Conservation (phyloP, 2,888 invertebrate species). For the Apodemia hepburni region DNA sequence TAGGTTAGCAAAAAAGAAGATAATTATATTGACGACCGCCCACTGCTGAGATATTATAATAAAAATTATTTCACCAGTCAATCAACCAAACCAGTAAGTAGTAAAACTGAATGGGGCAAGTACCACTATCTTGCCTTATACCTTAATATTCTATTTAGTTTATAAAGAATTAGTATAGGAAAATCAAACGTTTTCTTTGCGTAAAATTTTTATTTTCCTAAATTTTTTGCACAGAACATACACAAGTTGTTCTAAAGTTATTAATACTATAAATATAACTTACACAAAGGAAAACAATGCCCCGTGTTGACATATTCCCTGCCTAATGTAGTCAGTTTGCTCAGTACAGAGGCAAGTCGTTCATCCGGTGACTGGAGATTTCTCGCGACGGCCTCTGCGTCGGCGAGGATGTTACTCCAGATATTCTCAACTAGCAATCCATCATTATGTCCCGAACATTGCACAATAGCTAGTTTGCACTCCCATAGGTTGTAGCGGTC, state of each 20-base stretch:
- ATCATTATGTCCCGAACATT: slow-evolving; percentile 96
- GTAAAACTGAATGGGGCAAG: too few species aligned
- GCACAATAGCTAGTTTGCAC: slow-evolving; percentile 96
- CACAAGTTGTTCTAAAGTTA: too few species aligned
- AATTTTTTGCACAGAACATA: too few species aligned
- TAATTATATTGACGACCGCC: too few species aligned
- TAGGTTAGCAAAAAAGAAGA: neutral
- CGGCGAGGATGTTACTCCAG: slow-evolving; percentile 92
- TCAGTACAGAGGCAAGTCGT: slow-evolving; percentile 84
- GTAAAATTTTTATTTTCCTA: too few species aligned
- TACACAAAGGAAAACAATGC: slow-evolving; percentile 93
- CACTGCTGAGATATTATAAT: too few species aligned
- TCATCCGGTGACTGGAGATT: slow-evolving; percentile 67
- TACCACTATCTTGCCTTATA: too few species aligned
- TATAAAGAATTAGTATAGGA: too few species aligned
- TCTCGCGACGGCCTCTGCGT: slow-evolving; percentile 74
- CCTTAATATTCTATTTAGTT: too few species aligned
- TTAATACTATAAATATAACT: slow-evolving; percentile 38
- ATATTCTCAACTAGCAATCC: slow-evolving; percentile 92
- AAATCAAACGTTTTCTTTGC: too few species aligned
- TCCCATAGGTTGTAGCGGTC: slow-evolving; percentile 95
- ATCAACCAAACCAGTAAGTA: too few species aligned
- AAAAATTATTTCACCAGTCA: too few species aligned
- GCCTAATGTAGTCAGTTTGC: slow-evolving; percentile 88
- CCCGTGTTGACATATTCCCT: slow-evolving; percentile 90